phyloP scores from a whole-genome alignment of 1,140 invertebrate genomes.

The Drosophila ironensis region DNA sequence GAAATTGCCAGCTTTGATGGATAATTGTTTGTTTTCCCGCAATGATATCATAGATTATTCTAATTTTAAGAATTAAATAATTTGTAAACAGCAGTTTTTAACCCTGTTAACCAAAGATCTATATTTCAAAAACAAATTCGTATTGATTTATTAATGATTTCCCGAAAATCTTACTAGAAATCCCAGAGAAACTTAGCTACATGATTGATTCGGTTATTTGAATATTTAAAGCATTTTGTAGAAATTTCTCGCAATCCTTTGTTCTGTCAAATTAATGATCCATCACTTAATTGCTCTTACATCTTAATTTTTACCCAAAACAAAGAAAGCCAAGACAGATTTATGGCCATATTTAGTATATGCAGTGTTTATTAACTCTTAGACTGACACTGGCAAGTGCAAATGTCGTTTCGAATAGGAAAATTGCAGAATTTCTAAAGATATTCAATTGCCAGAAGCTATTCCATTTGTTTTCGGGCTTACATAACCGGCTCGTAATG shows the following conservation, averaged over 20 bases:
- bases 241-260: neutral
- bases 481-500: slow-evolving; percentile 66
- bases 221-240: neutral
- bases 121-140: no score
- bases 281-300: neutral
- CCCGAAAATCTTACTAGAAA: no score
- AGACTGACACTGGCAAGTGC: slow-evolving; percentile 59
- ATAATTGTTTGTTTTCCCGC: neutral
- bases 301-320: neutral
- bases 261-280: neutral
- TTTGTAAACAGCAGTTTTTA: no score
- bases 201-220: no score
- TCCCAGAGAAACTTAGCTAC: no score
- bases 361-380: neutral
- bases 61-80: no score
- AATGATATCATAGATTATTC: no score
- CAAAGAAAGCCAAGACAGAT: neutral
- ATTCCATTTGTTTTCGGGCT: slow-evolving; percentile 21
- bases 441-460: no score
- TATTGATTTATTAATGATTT: no score
- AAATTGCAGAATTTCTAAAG: slow-evolving; percentile 7
- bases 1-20: no score
- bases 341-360: neutral
- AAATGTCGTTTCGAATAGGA: slow-evolving; percentile 1
- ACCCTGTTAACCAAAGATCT: no score